These are phyloP conservation scores for Caenorhabditis sp. DNA, from an alignment of 2,888 invertebrate species.

Conservation along the genomic window DNA sequence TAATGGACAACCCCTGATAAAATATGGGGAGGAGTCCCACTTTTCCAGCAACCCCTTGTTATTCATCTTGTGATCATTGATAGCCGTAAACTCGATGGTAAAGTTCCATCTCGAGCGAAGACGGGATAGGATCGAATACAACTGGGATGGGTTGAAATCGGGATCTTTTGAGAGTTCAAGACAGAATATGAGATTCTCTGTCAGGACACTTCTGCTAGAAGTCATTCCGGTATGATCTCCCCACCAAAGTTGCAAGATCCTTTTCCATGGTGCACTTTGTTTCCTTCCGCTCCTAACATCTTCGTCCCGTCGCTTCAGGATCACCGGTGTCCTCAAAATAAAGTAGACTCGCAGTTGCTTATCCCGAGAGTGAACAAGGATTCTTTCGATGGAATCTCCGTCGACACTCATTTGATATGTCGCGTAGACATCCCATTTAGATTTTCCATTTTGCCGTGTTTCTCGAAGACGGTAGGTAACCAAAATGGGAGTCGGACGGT, in stretches of 20 bases:
- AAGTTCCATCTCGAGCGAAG: conserved; percentile 47
- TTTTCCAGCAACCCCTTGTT: too few species aligned
- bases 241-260: background rate
- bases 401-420: conserved; percentile 9
- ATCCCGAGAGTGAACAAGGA: background rate
- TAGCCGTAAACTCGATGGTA: conserved; percentile 51
- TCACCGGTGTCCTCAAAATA: background rate
- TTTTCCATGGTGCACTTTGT: background rate
- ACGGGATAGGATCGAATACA: conserved; percentile 66
- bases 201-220: conserved; percentile 10
- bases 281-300: background rate
- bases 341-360: conserved; percentile 10
- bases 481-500: background rate
- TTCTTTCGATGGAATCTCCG: conserved; percentile 11
- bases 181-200: conserved; percentile 25
- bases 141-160: background rate
- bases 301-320: background rate
- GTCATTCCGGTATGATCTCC: background rate
- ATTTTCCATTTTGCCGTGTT: background rate
- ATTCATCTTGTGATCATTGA: background rate
- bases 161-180: background rate
- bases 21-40: too few species aligned
- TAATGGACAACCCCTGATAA: too few species aligned
- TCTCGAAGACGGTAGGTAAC: background rate
- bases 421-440: background rate